Evolutionary conservation across 2,888 invertebrate species (phyloP).

Genomic region (Drosophila anomelani): DNA sequence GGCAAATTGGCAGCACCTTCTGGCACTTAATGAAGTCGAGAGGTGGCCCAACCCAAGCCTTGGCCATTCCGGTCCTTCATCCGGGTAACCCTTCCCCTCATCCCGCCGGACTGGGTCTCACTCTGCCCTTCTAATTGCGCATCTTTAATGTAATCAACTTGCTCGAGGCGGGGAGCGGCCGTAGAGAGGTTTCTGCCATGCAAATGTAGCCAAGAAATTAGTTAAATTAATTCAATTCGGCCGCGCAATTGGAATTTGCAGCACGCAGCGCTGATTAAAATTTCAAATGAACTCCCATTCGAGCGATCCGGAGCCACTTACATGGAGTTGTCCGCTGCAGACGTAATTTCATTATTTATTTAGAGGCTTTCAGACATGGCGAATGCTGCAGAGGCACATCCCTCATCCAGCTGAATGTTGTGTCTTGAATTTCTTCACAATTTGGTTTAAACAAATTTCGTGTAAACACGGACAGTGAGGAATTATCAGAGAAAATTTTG

Average conservation of each 20-base stretch:
- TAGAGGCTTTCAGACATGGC: constrained; percentile 54
- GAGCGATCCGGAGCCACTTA: constrained; percentile 26
- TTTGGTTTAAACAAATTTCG: constrained; percentile 31
- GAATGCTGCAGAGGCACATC: neutral
- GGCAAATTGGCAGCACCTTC: constrained; percentile 59
- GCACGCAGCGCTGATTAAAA: constrained; percentile 57
- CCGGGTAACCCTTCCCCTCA: constrained; percentile 38
- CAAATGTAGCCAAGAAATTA: constrained; percentile 71
- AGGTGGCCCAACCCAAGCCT: neutral
- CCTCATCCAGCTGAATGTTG: neutral
- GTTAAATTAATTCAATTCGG: constrained; percentile 65
- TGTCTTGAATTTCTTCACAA: neutral
- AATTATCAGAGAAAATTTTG: neutral
- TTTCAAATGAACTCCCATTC: constrained; percentile 41
- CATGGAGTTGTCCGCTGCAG: constrained; percentile 43
- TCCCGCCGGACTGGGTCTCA: constrained; percentile 17
- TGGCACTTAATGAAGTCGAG: constrained; percentile 55
- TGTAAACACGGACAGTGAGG: neutral
- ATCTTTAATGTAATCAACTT: constrained; percentile 73
- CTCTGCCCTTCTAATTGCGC: constrained; percentile 59
- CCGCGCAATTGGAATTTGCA: constrained; percentile 52
- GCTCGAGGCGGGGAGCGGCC: constrained; percentile 5
- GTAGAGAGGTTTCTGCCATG: constrained; percentile 44
- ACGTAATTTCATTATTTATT: constrained; percentile 73
- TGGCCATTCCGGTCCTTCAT: neutral